Percentiles rank a stretch among this genome's conserved stretches.
Conservation (phyloP, 2,113 vertebrate species). For the Meriones unguiculatus region DNA sequence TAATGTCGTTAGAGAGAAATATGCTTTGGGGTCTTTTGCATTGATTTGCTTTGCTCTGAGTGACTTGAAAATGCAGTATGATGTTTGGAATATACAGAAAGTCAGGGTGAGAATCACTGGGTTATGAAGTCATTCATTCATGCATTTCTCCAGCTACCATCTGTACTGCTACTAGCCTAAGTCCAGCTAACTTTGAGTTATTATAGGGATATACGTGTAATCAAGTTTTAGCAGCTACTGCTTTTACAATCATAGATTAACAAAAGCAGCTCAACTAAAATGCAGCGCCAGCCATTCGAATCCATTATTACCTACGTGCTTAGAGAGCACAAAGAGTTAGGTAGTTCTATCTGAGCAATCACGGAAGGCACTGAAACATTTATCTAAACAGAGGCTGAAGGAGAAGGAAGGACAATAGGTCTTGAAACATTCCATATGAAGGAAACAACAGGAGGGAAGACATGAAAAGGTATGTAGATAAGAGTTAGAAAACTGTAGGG, state of each 20-base stretch:
- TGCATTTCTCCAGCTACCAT: constrained; percentile 14
- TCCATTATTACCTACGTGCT: neutral
- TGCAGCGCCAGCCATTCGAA: neutral
- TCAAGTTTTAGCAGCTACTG: constrained; percentile 17
- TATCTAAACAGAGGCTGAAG: neutral
- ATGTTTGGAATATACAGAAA: constrained; percentile 13
- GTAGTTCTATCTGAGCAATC: neutral
- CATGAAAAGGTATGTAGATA: neutral
- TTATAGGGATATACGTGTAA: constrained; percentile 4
- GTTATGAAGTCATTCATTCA: neutral
- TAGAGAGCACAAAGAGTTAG: neutral
- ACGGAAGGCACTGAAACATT: neutral
- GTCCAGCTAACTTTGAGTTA: neutral
- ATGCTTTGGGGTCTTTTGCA: neutral
- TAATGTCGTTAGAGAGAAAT: constrained; percentile 49
- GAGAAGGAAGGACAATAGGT: neutral
- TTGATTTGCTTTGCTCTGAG: constrained; percentile 2
- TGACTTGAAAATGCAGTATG: neutral
- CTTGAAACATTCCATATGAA: neutral
- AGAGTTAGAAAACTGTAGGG: neutral
- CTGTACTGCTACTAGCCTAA: neutral
- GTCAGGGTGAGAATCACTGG: neutral
- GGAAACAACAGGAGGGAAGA: neutral
- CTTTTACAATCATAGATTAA: neutral
- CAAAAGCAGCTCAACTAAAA: constrained; percentile 1